Base-by-base conservation (phyloP, 1,140 invertebrate genomes). In the Anastatus disparis region DNA sequence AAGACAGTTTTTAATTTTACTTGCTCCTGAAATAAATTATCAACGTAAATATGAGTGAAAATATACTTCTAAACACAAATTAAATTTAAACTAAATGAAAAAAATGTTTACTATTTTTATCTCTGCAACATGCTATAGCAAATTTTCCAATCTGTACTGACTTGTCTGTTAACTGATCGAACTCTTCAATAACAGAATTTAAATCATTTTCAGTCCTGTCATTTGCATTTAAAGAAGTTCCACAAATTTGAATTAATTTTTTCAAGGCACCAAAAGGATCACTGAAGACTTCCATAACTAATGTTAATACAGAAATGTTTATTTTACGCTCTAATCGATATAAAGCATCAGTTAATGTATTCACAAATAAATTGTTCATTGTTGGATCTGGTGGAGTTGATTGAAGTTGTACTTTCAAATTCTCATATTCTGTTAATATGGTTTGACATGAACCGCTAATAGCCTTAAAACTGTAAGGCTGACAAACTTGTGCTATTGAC, bases 101-200 rank as follows among this genome's bases (percentile, higher is more conserved):
- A n/a, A n/a, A n/a, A n/a, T n/a, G n/a, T 24, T 84, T 80, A 90
- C 89, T 86, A 70, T 87, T 85, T 62, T 83, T 81, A 80, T 91
- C 87, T 52, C 85, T 88, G 31, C 90, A 90, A 78, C 90, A 91
- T 20, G 90, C 88, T 46, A 91, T 86, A n/a, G 90, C 89, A 82
- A 91, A 91, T 17, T 89, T 82, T 50, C 90, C 90, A 76, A 92
- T 90, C 76, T 91, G 90, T 78, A 90, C 80, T 8, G 89, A 81
- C 70, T 90, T 88, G 75, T 92, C 91, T 72, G 89, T 88, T 24
- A 89, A 84, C 48, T 90, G 84, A 85, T 91, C 90, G 83, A 91
- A 91, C 22, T 89, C 87, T 74, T 88, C 88, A 10, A 90, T 84
- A 4, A 72, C 70, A 20, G 74, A 75, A n/a, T 65, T 73, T 24